Evolutionary conservation across 2,888 invertebrate species (phyloP).

Genomic region (Aproaerema taeniolella): DNA sequence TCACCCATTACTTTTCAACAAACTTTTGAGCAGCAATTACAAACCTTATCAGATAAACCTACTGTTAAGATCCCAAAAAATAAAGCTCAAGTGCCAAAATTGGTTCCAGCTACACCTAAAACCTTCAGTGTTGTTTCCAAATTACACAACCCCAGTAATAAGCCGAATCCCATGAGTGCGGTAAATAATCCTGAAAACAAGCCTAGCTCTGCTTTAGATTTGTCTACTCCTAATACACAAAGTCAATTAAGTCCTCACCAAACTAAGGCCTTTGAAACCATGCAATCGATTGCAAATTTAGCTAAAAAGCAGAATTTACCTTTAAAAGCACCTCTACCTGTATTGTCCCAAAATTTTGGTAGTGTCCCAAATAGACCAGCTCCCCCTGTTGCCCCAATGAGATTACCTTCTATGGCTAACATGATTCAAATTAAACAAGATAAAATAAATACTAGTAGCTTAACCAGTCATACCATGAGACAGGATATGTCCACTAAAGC

Average conservation of each 20-base stretch:
- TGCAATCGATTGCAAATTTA: conserved; percentile 72
- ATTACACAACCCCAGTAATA: conserved; percentile 39
- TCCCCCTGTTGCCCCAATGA: conserved; percentile 39
- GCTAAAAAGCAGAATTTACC: conserved; percentile 67
- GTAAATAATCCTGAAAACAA: conserved; percentile 41
- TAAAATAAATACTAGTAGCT: conserved; percentile 37
- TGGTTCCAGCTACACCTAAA: conserved; percentile 63
- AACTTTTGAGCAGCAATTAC: conserved; percentile 70
- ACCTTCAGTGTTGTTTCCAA: conserved; percentile 55
- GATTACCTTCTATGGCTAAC: conserved; percentile 49
- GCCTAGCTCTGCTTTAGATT: conserved; percentile 60
- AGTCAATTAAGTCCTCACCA: conserved; percentile 60
- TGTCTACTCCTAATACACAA: conserved; percentile 63
- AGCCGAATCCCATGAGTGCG: conserved; percentile 31
- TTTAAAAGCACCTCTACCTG: conserved; percentile 42
- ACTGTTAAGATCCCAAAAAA: conserved; percentile 59
- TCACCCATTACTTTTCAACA: conserved; percentile 71
- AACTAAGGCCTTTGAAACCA: conserved; percentile 68
- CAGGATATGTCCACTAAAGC: conserved; percentile 45
- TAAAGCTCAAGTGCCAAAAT: conserved; percentile 66
- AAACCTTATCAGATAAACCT: conserved; percentile 61
- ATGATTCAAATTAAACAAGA: conserved; percentile 54
- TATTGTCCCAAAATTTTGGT: conserved; percentile 50
- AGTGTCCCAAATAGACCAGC: conserved; percentile 43
- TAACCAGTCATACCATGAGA: conserved; percentile 29